A percentile compares a stretch with the other conserved stretches of the same genome.
Evolutionary conservation across 2,888 invertebrate species (phyloP).

Genomic region (Lomographa bimaculata): DNA sequence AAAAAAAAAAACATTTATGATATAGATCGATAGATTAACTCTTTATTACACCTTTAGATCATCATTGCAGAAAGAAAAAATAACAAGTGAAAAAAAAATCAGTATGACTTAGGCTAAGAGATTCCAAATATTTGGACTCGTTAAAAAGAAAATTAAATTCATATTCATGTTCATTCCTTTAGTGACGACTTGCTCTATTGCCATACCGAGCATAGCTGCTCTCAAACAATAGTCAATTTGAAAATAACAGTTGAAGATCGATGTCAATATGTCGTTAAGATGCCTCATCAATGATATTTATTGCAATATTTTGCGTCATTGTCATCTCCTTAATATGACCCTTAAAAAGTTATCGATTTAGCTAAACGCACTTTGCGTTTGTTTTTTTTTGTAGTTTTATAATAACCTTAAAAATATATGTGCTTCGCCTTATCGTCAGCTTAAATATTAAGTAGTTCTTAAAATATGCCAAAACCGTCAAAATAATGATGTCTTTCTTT

Average conservation of each 20-base stretch:
- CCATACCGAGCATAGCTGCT: conserved; percentile 4
- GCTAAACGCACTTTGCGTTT: conserved; percentile 10
- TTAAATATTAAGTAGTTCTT: no score
- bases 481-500: no score
- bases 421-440: no score
- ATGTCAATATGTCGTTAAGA: conserved; percentile 15
- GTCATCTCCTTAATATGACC: not conserved
- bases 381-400: no score
- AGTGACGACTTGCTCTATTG: not conserved
- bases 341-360: conserved; percentile 12
- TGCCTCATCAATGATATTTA: conserved; percentile 17
- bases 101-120: no score
- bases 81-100: no score
- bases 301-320: conserved; percentile 1
- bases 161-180: not conserved
- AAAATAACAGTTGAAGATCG: conserved; percentile 15
- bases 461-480: no score
- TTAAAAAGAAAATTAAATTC: not conserved
- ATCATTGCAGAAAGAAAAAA: no score
- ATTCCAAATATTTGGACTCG: conserved; percentile 4
- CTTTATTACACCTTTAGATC: no score
- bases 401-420: no score
- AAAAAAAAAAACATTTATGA: no score
- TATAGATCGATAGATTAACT: no score
- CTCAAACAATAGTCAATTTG: conserved; percentile 5